phyloP scores from a whole-genome alignment of 2,797 vertebrate species.

The Netta rufina region DNA sequence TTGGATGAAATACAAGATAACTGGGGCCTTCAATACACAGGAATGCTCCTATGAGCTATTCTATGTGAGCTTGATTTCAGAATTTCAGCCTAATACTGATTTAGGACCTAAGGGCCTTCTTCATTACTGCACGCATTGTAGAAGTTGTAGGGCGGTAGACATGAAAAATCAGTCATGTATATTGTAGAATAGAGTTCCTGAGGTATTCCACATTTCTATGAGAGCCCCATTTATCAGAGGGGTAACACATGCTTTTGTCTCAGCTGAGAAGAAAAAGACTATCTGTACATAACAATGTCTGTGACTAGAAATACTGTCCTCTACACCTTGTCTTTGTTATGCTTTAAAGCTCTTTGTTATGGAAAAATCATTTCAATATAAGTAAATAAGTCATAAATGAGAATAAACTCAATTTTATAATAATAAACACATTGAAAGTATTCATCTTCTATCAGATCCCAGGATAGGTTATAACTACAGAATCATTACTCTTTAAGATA shows the following conservation, averaged over 20 bases:
- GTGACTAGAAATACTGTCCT: not conserved
- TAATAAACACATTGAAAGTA: not conserved
- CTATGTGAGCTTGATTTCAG: not conserved
- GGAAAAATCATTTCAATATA: not conserved
- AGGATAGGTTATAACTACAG: not conserved
- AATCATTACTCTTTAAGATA: not conserved
- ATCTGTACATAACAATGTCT: not conserved
- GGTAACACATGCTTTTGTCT: slow-evolving; percentile 18
- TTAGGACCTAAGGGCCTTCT: not conserved
- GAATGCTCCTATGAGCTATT: not conserved
- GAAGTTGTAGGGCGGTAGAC: not conserved
- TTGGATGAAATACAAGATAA: not conserved
- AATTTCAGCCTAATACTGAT: not conserved
- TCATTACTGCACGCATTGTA: not conserved
- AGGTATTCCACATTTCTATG: not conserved
- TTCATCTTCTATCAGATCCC: slow-evolving; percentile 8
- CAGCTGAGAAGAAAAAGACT: slow-evolving; percentile 5
- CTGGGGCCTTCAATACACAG: not conserved
- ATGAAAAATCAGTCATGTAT: not conserved
- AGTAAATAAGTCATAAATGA: not conserved
- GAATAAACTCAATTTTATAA: not conserved
- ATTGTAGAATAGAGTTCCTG: not conserved
- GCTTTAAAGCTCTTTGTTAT: not conserved
- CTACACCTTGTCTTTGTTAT: not conserved
- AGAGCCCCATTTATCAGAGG: not conserved